Evolutionary conservation across 2,888 invertebrate genomes (phyloP).

Genomic region (Stomorhina lunata): DNA sequence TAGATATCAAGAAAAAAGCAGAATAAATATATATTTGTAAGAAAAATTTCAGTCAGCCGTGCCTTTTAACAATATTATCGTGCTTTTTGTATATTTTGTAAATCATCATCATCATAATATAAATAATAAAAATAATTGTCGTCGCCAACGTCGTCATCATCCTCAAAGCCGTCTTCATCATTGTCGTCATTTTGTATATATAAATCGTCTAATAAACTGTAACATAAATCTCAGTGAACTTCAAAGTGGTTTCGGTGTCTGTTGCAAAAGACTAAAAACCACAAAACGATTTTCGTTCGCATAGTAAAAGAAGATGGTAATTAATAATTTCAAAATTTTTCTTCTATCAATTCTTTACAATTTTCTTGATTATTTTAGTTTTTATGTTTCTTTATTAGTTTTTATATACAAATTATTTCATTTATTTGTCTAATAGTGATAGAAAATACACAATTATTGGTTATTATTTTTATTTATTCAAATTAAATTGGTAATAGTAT

Average conservation of each 20-base stretch:
- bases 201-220: conserved; percentile 28
- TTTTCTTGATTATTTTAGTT: conserved; percentile 53
- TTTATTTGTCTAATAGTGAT: not conserved
- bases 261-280: conserved; percentile 66
- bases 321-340: conserved; percentile 68
- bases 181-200: conserved; percentile 50
- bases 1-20: conserved; percentile 15
- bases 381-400: conserved; percentile 44
- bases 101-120: conserved; percentile 59
- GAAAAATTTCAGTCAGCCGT: conserved; percentile 63
- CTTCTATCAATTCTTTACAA: no score
- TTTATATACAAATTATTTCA: conserved; percentile 14
- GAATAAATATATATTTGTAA: conserved; percentile 28
- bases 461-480: not conserved
- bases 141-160: conserved; percentile 27
- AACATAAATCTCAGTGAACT: conserved; percentile 57
- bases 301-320: conserved; percentile 78
- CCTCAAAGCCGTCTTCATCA: conserved; percentile 23
- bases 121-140: no score
- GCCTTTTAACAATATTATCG: conserved; percentile 65
- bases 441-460: no score
- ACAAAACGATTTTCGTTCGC: conserved; percentile 72
- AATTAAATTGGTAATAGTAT: not conserved
- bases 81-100: conserved; percentile 66
- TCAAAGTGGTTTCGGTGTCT: conserved; percentile 61